Conservation (phyloP, 2,113 vertebrate genomes). For the Daboia siamensis region DNA sequence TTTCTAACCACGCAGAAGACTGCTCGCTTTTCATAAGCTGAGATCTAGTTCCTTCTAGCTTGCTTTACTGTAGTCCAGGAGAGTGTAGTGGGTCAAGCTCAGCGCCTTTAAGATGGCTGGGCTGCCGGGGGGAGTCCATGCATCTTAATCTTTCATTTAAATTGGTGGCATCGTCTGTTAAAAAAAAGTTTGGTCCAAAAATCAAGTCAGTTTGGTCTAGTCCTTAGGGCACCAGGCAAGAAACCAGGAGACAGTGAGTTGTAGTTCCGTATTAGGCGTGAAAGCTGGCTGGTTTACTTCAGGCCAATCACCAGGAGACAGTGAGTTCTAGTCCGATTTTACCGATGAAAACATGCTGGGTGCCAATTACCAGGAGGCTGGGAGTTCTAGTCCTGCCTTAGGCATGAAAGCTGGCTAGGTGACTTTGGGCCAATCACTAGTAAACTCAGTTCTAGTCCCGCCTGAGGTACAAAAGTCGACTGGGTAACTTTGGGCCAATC, state of each 20-base stretch:
- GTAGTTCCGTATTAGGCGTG: background rate
- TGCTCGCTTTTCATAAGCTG: too few species aligned
- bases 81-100: too few species aligned
- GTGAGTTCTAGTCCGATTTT: too few species aligned
- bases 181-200: background rate
- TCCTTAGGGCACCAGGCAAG: background rate
- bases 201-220: background rate
- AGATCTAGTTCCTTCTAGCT: background rate
- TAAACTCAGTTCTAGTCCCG: background rate
- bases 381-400: too few species aligned
- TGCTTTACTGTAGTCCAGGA: background rate
- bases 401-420: background rate
- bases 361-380: too few species aligned
- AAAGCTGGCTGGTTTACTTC: too few species aligned
- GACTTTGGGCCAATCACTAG: background rate
- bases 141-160: background rate
- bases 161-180: background rate
- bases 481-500: background rate
- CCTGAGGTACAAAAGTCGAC: fast-evolving
- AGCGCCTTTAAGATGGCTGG: too few species aligned
- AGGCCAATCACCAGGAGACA: too few species aligned
- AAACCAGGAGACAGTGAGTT: background rate
- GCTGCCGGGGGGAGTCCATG: background rate
- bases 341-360: too few species aligned
- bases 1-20: too few species aligned